These are phyloP conservation scores for Synanthedon vespiformis DNA, from an alignment of 2,888 invertebrate species.

Conservation along the genomic window DNA sequence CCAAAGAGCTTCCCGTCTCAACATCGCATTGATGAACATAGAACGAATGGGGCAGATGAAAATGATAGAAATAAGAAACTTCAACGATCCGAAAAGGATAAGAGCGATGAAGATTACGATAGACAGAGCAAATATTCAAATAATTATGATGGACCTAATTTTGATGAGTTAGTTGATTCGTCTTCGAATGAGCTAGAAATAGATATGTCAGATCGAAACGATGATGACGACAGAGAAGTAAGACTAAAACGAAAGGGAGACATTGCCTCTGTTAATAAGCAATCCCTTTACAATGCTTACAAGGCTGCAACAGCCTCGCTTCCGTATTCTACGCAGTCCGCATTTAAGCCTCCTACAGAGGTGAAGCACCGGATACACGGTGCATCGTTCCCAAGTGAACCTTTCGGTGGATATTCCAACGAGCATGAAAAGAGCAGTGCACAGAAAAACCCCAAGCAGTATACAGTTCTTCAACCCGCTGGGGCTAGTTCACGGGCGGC, in stretches of 20 bases:
- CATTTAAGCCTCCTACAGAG: constrained; percentile 82
- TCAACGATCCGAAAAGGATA: constrained; percentile 39
- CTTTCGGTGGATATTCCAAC: constrained; percentile 79
- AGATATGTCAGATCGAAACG: constrained; percentile 79
- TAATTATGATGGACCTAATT: constrained; percentile 79
- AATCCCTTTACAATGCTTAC: constrained; percentile 67
- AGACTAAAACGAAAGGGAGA: constrained; percentile 66
- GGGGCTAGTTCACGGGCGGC: constrained; percentile 84
- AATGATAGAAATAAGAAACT: constrained; percentile 24
- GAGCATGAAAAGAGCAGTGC: constrained; percentile 53
- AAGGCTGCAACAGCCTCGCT: constrained; percentile 67
- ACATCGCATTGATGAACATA: constrained; percentile 29
- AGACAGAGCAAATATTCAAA: constrained; percentile 63
- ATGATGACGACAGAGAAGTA: constrained; percentile 74
- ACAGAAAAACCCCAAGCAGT: constrained; percentile 77
- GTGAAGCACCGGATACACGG: constrained; percentile 68
- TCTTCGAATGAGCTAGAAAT: constrained; percentile 84
- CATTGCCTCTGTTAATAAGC: constrained; percentile 57
- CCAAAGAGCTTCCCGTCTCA: constrained; percentile 74
- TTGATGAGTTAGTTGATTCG: constrained; percentile 82
- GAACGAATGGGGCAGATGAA: constrained; percentile 30
- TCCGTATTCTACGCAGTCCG: constrained; percentile 82
- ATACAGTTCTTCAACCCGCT: constrained; percentile 88
- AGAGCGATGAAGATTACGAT: constrained; percentile 45
- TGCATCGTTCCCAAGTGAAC: constrained; percentile 71